Conservation (phyloP, 92 coral and sea anemone species). For the Plumapathes pennacea region DNA sequence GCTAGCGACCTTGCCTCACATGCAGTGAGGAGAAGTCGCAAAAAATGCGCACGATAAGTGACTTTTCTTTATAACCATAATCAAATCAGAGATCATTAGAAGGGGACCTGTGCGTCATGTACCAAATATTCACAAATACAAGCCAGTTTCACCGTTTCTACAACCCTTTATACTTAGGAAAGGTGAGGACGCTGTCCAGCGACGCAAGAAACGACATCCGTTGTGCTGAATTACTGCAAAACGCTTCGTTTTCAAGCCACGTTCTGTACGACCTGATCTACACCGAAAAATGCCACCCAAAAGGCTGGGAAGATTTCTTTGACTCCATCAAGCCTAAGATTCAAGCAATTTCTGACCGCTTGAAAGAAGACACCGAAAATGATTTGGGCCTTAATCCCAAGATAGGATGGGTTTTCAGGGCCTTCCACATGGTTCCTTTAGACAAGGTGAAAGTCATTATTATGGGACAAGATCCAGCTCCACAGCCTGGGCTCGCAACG, state of each 20-base stretch:
- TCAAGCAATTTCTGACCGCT: slow-evolving; percentile 41
- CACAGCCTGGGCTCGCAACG: slow-evolving; percentile 62
- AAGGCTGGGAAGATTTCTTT: slow-evolving; percentile 65
- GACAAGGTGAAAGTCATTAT: slow-evolving; percentile 35
- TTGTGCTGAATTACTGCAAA: slow-evolving; percentile 19
- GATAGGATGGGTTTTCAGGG: slow-evolving; percentile 65
- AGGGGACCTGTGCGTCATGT: too few relatives aligned
- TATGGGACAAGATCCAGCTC: slow-evolving; percentile 68
- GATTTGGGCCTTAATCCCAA: slow-evolving; percentile 48
- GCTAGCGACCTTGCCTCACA: too few relatives aligned
- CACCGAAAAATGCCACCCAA: slow-evolving; percentile 18
- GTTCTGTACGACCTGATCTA: slow-evolving; percentile 33
- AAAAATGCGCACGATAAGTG: too few relatives aligned
- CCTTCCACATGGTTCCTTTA: slow-evolving; percentile 51
- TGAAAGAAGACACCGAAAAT: slow-evolving; percentile 24
- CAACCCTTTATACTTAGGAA: too few relatives aligned
- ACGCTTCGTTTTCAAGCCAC: slow-evolving; percentile 18
- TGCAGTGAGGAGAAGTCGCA: too few relatives aligned
- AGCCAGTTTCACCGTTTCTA: too few relatives aligned
- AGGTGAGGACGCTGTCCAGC: too few relatives aligned
- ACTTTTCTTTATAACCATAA: too few relatives aligned
- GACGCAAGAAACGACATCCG: too few relatives aligned
- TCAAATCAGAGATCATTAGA: too few relatives aligned
- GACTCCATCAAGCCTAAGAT: slow-evolving; percentile 9
- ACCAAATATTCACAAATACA: too few relatives aligned